Evolutionary conservation across 2,113 vertebrate species (phyloP).

Genomic region (Pagrus major): DNA sequence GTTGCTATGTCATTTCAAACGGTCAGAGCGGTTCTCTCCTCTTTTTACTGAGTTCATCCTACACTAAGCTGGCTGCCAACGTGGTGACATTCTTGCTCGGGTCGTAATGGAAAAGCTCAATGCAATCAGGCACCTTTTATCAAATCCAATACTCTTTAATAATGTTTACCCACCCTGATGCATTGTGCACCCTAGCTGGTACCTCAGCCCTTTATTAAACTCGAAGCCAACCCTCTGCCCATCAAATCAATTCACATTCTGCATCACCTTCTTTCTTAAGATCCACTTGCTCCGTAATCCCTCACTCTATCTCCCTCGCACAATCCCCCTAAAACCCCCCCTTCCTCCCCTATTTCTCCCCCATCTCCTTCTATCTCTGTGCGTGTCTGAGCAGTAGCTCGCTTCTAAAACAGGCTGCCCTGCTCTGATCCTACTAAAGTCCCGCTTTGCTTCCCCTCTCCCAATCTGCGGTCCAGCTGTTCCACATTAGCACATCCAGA

Average conservation of each 20-base stretch:
- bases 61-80: background rate
- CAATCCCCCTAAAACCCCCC: slow-evolving; percentile 41
- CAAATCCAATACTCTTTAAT: slow-evolving; percentile 34
- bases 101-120: slow-evolving; percentile 37
- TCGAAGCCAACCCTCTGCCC: slow-evolving; percentile 3
- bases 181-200: slow-evolving; percentile 17
- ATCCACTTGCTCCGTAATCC: slow-evolving; percentile 57
- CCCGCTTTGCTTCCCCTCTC: slow-evolving; percentile 60
- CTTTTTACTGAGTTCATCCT: slow-evolving; percentile 28
- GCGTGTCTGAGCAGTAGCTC: slow-evolving; percentile 73
- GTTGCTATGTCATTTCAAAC: slow-evolving; percentile 44
- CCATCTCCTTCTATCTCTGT: slow-evolving; percentile 56
- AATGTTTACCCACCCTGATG: slow-evolving; percentile 14
- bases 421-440: slow-evolving; percentile 76
- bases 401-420: slow-evolving; percentile 57
- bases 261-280: slow-evolving; percentile 49
- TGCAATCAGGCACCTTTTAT: slow-evolving; percentile 30
- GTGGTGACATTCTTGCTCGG: background rate
- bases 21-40: slow-evolving; percentile 17
- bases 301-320: slow-evolving; percentile 40
- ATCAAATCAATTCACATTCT: slow-evolving; percentile 56
- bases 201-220: slow-evolving; percentile 35
- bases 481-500: slow-evolving; percentile 82
- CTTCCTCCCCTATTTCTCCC: slow-evolving; percentile 26
- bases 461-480: slow-evolving; percentile 80